Percentiles rank a stretch among this genome's conserved stretches.
Conservation (phyloP, 2,113 vertebrate species). For the Perca flavescens region DNA sequence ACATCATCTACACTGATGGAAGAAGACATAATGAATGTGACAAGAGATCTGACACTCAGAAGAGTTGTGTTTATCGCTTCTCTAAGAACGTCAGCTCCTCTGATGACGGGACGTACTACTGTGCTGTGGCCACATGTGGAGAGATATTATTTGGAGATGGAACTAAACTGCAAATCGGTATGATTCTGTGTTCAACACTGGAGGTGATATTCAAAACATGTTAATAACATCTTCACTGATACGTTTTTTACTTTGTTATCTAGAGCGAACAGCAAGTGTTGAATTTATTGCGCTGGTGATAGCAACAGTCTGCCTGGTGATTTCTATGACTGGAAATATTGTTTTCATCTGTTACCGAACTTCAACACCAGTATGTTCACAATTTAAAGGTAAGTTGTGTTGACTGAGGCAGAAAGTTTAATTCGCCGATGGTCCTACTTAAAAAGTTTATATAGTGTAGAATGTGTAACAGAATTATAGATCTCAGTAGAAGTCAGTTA, state of each 20-base stretch:
- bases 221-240: background rate
- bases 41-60: background rate
- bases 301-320: background rate
- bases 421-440: background rate
- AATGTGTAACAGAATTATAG: background rate
- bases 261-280: background rate
- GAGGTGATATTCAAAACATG: background rate
- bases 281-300: background rate
- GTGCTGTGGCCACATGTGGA: conserved; percentile 20
- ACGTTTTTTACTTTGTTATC: background rate
- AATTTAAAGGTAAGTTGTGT: background rate
- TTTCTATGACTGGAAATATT: conserved; percentile 1
- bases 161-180: background rate
- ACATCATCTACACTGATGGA: conserved; percentile 38
- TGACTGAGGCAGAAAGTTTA: background rate
- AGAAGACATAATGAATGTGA: conserved; percentile 1
- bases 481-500: no score
- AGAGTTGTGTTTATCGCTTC: no score
- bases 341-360: background rate
- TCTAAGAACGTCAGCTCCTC: no score
- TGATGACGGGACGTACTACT: no score
- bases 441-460: background rate
- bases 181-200: background rate
- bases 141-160: conserved; percentile 51
- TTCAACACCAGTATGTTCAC: background rate